Evolutionary conservation across 2,797 vertebrate species (phyloP).

Genomic region (Enteromius afrohamiltoni): DNA sequence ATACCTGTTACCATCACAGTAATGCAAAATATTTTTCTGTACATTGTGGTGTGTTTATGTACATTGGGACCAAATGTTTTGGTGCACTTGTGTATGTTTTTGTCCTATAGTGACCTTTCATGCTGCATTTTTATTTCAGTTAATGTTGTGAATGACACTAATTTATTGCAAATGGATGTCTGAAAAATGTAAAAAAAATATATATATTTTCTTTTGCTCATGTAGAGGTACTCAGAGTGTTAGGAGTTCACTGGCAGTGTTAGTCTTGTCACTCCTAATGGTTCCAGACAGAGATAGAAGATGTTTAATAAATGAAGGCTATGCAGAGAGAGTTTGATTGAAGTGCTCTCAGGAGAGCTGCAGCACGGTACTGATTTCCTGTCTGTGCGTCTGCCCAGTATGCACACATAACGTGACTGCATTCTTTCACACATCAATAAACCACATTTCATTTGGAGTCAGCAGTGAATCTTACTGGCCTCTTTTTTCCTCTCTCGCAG

Average conservation of each 20-base stretch:
- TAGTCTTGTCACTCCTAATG: conserved; percentile 20
- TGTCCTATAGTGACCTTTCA: not conserved
- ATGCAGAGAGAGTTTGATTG: conserved; percentile 31
- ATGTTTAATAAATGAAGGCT: conserved; percentile 27
- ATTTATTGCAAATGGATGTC: not conserved
- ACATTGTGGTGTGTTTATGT: not conserved
- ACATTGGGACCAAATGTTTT: not conserved
- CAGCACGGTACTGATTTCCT: conserved; percentile 15
- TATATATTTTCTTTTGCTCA: too few relatives aligned
- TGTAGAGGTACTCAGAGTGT: not conserved
- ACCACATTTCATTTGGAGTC: conserved; percentile 17
- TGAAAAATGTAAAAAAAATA: too few relatives aligned
- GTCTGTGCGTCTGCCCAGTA: conserved; percentile 32
- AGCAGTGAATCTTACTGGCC: conserved; percentile 10
- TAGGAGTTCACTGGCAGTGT: not conserved
- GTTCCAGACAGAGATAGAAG: conserved; percentile 2
- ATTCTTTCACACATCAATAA: conserved; percentile 31
- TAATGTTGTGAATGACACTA: not conserved
- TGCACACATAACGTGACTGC: conserved; percentile 18
- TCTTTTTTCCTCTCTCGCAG: not conserved
- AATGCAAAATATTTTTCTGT: not conserved
- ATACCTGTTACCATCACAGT: not conserved
- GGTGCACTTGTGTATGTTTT: not conserved
- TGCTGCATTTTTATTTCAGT: not conserved
- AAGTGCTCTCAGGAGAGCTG: conserved; percentile 31